Evolutionary conservation across 92 coral and sea anemone genomes (phyloP).

Genomic region (Zoanthus solanderi): DNA sequence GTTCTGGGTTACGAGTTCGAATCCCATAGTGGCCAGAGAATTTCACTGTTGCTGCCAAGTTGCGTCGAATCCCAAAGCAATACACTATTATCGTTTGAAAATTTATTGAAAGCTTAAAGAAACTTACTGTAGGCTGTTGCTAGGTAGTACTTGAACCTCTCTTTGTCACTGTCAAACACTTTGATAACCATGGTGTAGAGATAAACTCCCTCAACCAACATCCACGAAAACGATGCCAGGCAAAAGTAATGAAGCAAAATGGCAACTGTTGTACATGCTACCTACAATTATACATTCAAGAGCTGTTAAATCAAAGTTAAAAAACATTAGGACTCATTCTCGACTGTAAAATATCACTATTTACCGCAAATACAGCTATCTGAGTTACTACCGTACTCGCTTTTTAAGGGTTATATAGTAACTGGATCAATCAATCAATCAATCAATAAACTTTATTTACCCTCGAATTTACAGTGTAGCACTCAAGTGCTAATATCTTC

Average conservation of each 20-base stretch:
- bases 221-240: conserved; percentile 73
- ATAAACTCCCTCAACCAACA: conserved; percentile 73
- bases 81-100: not conserved
- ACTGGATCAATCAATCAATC: too few species aligned
- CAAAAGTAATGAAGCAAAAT: conserved; percentile 73
- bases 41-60: not conserved
- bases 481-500: too few species aligned
- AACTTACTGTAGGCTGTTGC: conserved; percentile 70
- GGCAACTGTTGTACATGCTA: conserved; percentile 65
- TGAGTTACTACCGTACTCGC: too few species aligned
- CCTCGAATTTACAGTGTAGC: too few species aligned
- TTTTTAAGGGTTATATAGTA: too few species aligned
- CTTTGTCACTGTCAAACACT: conserved; percentile 71
- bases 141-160: conserved; percentile 56
- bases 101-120: not conserved
- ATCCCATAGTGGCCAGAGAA: not conserved
- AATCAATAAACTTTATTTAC: too few species aligned
- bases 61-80: not conserved
- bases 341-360: too few species aligned
- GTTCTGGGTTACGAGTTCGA: too few species aligned
- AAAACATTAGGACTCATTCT: not conserved
- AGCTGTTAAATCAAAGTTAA: not conserved
- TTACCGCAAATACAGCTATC: too few species aligned
- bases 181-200: conserved; percentile 76
- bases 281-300: conserved; percentile 8